These are phyloP conservation scores for Onychomys leucogaster DNA, from an alignment of 2,797 vertebrate species.

Conservation along the genomic window DNA sequence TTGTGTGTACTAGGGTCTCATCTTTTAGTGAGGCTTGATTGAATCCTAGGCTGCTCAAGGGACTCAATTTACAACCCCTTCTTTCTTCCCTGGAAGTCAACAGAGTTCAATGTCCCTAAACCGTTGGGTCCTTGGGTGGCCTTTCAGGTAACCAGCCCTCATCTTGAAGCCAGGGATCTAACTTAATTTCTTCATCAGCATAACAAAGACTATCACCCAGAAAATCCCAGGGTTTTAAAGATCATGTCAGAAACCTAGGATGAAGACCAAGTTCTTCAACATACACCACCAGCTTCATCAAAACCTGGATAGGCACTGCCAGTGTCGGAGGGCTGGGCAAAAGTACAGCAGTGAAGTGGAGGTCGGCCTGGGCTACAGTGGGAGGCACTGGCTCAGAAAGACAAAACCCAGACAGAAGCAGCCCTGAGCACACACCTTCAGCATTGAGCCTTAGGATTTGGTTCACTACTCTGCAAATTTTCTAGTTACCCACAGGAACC, in stretches of 20 bases:
- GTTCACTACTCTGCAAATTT: neutral
- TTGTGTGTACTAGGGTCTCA: neutral
- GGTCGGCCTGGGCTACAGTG: neutral
- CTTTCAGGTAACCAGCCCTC: neutral
- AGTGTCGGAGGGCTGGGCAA: neutral
- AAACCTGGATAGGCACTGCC: neutral
- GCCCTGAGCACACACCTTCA: neutral
- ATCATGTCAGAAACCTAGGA: neutral
- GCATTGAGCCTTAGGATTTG: neutral
- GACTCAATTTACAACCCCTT: neutral
- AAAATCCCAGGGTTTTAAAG: neutral
- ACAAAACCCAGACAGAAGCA: neutral
- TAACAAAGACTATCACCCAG: constrained; percentile 12
- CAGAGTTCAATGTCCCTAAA: neutral
- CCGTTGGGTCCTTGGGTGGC: neutral
- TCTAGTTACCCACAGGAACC: neutral
- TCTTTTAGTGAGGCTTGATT: neutral
- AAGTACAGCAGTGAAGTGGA: neutral
- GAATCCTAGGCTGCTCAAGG: neutral
- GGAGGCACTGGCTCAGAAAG: neutral
- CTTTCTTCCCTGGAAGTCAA: neutral
- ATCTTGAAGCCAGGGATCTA: neutral
- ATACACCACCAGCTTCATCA: neutral
- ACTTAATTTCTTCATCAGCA: neutral
- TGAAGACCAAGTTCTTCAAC: neutral